These are phyloP conservation scores for Lagocephalus sceleratus DNA, from an alignment of 2,797 vertebrate species.

Conservation along the genomic window DNA sequence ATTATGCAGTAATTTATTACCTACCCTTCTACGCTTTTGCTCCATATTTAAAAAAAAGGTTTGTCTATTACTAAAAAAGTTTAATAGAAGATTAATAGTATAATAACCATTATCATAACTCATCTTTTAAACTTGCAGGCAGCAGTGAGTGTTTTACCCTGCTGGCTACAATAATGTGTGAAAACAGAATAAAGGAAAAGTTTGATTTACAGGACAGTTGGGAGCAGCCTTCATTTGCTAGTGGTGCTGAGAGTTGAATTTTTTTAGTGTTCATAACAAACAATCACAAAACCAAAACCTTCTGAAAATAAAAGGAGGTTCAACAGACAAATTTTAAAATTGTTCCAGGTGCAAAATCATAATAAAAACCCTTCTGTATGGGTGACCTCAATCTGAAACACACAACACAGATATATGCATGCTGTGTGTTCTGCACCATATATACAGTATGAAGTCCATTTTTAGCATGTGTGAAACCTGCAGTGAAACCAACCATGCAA, in stretches of 20 bases:
- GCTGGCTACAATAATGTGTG: not conserved
- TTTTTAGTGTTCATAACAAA: not conserved
- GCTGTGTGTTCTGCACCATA: constrained; percentile 20
- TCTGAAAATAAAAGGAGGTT: constrained; percentile 5
- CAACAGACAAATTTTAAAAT: constrained; percentile 2
- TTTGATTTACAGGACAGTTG: constrained; percentile 4
- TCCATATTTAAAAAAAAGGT: constrained; percentile 19
- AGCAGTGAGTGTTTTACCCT: constrained; percentile 4
- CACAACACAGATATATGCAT: constrained; percentile 20
- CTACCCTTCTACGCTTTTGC: constrained; percentile 20
- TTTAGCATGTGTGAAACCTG: constrained; percentile 55
- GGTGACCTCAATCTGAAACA: constrained; percentile 57
- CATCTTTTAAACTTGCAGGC: constrained; percentile 11
- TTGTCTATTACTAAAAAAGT: constrained; percentile 27
- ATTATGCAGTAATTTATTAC: constrained; percentile 42
- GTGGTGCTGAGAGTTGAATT: not conserved
- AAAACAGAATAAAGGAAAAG: not conserved
- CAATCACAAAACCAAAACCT: no score
- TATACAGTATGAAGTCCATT: constrained; percentile 39
- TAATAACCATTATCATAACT: no score
- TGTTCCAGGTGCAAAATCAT: constrained; percentile 18
- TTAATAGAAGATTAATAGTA: no score
- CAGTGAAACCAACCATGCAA: constrained; percentile 54
- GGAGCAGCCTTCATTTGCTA: not conserved
- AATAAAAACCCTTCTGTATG: constrained; percentile 29